phyloP scores from a whole-genome alignment of 2,113 vertebrate genomes.

The Nettapus auritus region DNA sequence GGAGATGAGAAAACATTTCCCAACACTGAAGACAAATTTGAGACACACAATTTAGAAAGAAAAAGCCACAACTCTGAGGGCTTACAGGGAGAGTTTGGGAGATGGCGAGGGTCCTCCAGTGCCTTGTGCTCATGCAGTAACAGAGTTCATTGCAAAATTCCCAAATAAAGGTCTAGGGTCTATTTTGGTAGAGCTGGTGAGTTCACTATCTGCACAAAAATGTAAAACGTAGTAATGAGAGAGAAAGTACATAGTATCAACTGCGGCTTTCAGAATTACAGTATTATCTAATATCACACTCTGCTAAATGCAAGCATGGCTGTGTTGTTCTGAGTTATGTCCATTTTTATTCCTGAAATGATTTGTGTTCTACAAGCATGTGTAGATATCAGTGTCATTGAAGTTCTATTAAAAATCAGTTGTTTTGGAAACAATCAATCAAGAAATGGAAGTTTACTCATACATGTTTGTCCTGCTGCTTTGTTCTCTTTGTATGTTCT shows the following conservation, averaged over 20 bases:
- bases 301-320: neutral
- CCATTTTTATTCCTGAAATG: neutral
- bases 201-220: neutral
- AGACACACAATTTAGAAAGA: neutral
- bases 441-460: neutral
- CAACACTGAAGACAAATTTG: neutral
- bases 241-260: neutral
- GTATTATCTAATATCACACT: neutral
- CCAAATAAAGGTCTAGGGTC: neutral
- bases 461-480: neutral
- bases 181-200: neutral
- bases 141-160: neutral
- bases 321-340: neutral
- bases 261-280: neutral
- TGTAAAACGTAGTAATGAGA: neutral
- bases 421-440: neutral
- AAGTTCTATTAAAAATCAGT: neutral
- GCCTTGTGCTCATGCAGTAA: neutral
- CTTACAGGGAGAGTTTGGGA: neutral
- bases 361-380: neutral
- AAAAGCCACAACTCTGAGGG: neutral
- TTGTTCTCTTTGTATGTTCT: neutral
- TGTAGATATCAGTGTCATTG: neutral
- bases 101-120: neutral
- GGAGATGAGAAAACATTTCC: neutral